Conservation (phyloP, 1,140 invertebrate genomes). For the Papilio polyxenes region DNA sequence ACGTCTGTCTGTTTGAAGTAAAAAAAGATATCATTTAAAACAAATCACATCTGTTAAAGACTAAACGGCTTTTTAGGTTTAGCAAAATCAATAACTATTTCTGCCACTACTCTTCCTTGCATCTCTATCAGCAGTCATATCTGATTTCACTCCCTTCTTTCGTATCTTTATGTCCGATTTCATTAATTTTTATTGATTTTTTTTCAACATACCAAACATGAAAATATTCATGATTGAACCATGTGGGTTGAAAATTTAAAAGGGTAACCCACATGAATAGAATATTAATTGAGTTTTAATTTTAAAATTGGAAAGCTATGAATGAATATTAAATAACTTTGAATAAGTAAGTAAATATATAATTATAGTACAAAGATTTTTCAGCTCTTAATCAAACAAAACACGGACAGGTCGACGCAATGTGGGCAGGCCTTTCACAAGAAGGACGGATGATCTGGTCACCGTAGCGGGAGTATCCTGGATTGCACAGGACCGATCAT, state of each 20-base stretch:
- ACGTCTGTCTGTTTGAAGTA: slow-evolving; percentile 15
- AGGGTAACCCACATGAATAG: slow-evolving; percentile 3
- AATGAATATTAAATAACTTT: neutral
- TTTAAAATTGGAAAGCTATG: neutral
- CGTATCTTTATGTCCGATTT: neutral
- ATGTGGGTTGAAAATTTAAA: slow-evolving; percentile 21
- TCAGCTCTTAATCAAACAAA: no score
- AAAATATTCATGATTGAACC: slow-evolving; percentile 31
- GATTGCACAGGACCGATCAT: no score
- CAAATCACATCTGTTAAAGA: neutral
- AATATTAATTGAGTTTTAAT: slow-evolving; percentile 24
- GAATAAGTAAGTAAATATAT: neutral
- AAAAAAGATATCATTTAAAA: neutral
- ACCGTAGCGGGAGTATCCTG: no score
- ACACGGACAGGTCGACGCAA: no score
- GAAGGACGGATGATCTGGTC: no score
- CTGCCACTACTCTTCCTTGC: no score
- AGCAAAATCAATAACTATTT: no score
- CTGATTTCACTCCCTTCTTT: no score
- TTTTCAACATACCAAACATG: slow-evolving; percentile 15
- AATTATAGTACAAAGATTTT: no score
- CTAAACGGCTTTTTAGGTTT: no score
- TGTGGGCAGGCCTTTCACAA: no score
- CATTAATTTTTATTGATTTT: neutral
- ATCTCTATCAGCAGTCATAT: no score